Evolutionary conservation across 2,888 invertebrate species (phyloP), one percentile per base, ranked within the genome.

Genomic region (Drosophila anomelani): DNA sequence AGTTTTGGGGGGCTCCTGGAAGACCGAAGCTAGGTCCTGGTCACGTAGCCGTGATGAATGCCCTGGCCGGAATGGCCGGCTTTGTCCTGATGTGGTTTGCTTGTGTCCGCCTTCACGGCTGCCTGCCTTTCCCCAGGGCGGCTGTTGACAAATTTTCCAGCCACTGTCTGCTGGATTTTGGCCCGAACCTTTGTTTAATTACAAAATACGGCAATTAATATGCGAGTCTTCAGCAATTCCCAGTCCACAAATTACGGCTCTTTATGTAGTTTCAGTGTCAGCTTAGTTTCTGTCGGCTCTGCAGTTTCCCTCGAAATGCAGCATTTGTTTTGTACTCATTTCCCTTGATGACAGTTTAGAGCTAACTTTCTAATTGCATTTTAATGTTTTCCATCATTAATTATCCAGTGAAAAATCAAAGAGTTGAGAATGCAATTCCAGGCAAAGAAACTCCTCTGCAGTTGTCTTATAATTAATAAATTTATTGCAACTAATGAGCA

Each of bases 31-130:
- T 13, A 23, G 13, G 58, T 39, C 12, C 41, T 47, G 72, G 85
- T 85, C 88, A 87, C 88, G 85, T 87, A 70, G 39, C 63, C 36
- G 55, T 87, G 78, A 85, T 82, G 82, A 81, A 85, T 84, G 70
- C 62, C 44, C 2, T 26, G 39, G 20, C 26, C 26, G 26, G 4
- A 26, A 26, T 26, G 26, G 26, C 17, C 7, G 20, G 12, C 51
- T 53, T 53, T 51, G 51, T 51, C 51, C 51, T 51, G 20, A 39
- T 56, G 39, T 32, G 53, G 66, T 12, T 46, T 20, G 17, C 32
- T 20, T 4, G 46, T 26, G 46, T 23, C 13, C 13, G 13, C 1
- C 46, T 20, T 20, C 20, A 6, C 9, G 36, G n/a, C 36, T n/a
- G 20, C 3, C 44, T 44, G 23, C 46, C 12, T 12, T 23, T 54